A percentile compares a stretch with the other conserved stretches of the same genome.
Evolutionary conservation across 1,140 invertebrate species (phyloP).

Genomic region (Drosophila neocordata): DNA sequence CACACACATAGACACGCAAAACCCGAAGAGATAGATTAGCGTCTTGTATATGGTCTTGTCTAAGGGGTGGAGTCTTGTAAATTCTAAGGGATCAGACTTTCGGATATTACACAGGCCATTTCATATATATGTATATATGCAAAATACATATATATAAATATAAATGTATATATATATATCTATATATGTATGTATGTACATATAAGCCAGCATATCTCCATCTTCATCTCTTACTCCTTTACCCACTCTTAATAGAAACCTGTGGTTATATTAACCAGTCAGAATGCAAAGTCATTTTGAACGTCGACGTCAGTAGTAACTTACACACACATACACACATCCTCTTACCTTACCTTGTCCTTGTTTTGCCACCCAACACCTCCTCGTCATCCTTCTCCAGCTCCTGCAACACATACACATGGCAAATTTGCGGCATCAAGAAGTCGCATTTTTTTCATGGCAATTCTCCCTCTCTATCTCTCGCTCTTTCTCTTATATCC

Average conservation of each 20-base stretch:
- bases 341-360: background rate
- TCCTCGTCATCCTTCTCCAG: background rate
- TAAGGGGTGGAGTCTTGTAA: constrained; percentile 76
- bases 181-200: background rate
- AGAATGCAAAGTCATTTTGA: constrained; percentile 80
- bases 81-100: constrained; percentile 32
- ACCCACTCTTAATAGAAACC: constrained; percentile 57
- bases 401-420: constrained; percentile 35
- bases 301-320: constrained; percentile 38
- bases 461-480: constrained; percentile 16
- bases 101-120: constrained; percentile 63
- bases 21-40: constrained; percentile 28
- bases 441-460: constrained; percentile 81
- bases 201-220: constrained; percentile 15
- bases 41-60: constrained; percentile 52
- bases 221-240: background rate
- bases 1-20: constrained; percentile 12
- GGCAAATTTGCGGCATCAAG: constrained; percentile 82
- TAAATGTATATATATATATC: background rate
- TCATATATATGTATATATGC: constrained; percentile 10
- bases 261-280: constrained; percentile 83
- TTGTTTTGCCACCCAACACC: constrained; percentile 5
- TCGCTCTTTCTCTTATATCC: constrained; percentile 7
- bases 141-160: background rate
- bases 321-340: constrained; percentile 11